Base-by-base conservation (phyloP, 2,888 invertebrate genomes). In the Embidobia sp. region DNA sequence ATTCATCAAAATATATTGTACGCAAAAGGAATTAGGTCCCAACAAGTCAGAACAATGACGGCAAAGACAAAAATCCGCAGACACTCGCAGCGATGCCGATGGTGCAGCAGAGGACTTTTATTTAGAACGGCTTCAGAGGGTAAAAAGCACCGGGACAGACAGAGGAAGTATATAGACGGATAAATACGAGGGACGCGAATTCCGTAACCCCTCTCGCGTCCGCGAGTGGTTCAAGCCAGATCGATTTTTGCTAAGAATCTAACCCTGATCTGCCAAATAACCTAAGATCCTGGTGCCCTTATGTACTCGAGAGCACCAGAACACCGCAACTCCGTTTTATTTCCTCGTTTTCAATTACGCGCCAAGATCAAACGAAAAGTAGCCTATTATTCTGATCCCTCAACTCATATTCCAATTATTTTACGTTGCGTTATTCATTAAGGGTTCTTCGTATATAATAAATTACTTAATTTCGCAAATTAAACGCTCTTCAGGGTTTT, bases 111-210 rank as follows among this genome's bases (percentile, higher is more conserved):
- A 79, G 70, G 77, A 80, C 79, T 82, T 83, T 84, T 82, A 81
- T 82, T 83, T 82, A 79, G 63, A 81, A 75, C 53, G 73, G 77
- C 77, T 82, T 81, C 72, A 55, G 73, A 80, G 78, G 51, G 74
- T 66, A 73, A 66, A 74, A 64, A 74, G 74, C 66, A 69, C 49
- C 79, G 57, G 82, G 80, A 83, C 83, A 82, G 84, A 83, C 82
- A 78, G 79, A 83, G 82, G 81, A 83, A 82, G 79, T 83, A 81
- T 81, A 80, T 79, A 79, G 82, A 55, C 82, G 80, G 82, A 83
- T 84, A 84, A 83, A 84, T 84, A 81, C 81, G 77, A 78, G 81
- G 80, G 77, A 70, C 80, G 80, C 78, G 80, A 55, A 82, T 80
- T 82, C 78, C 80, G 74, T 72, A 66, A 73, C 61, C 72, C 67